Conservation (phyloP, 2,113 vertebrate species). For the Rafetus swinhoei region DNA sequence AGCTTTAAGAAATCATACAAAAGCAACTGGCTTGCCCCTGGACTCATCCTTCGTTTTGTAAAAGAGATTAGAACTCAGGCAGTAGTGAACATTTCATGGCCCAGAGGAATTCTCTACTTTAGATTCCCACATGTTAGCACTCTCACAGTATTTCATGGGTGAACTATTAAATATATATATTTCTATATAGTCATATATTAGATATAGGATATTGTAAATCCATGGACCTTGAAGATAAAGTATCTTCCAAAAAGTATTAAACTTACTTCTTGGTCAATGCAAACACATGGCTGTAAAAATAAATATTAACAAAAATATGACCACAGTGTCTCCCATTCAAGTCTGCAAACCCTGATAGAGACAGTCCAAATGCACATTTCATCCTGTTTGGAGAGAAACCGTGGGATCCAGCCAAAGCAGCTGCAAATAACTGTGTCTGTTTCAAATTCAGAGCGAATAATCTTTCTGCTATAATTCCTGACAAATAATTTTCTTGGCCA, state of each 20-base stretch:
- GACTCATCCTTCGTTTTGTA: constrained; percentile 15
- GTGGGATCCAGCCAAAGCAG: constrained; percentile 27
- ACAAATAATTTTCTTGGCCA: constrained; percentile 59
- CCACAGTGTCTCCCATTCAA: neutral
- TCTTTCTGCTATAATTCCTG: constrained; percentile 44
- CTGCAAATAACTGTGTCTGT: constrained; percentile 47
- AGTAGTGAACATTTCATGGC: neutral
- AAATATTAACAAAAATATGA: neutral
- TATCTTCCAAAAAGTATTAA: neutral
- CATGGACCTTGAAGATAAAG: neutral
- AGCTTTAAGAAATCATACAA: neutral
- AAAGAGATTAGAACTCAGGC: constrained; percentile 11
- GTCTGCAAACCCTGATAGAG: neutral
- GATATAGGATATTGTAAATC: neutral
- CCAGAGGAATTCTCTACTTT: neutral
- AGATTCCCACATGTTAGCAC: neutral
- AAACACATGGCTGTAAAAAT: constrained; percentile 10
- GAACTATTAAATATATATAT: neutral
- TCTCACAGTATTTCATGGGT: neutral
- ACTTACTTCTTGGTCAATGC: neutral
- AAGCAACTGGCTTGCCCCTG: neutral
- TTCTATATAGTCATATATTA: neutral
- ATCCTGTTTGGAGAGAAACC: constrained; percentile 35
- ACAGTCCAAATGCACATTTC: constrained; percentile 28
- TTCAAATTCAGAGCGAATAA: constrained; percentile 58